phyloP scores from a whole-genome alignment of 2,113 vertebrate species.

The Vulpes vulpes region DNA sequence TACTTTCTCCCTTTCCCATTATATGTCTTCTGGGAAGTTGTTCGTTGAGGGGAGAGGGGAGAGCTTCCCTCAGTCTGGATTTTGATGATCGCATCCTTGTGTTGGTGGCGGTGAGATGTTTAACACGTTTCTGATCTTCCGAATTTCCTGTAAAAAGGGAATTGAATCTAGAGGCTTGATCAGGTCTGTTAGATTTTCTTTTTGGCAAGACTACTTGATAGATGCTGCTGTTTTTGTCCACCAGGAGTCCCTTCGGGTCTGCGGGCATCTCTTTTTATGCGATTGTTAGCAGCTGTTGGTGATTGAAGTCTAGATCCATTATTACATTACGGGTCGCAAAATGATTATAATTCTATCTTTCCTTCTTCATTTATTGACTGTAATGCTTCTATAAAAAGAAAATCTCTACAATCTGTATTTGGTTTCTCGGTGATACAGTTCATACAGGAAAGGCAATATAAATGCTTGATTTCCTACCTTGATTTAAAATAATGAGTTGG shows the following conservation, averaged over 20 bases:
- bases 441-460: background rate
- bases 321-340: background rate
- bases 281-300: background rate
- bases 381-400: background rate
- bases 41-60: background rate
- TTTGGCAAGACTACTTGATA: background rate
- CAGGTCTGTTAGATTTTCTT: background rate
- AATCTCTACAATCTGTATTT: background rate
- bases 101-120: background rate
- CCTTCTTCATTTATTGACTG: background rate
- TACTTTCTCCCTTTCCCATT: background rate
- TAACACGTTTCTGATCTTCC: background rate
- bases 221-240: constrained; percentile 1
- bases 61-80: background rate
- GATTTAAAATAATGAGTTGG: constrained; percentile 16
- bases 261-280: background rate
- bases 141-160: background rate
- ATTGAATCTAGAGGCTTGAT: background rate
- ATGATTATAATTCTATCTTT: background rate
- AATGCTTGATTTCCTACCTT: constrained; percentile 22
- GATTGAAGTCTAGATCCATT: background rate
- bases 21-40: background rate
- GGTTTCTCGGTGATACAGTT: background rate
- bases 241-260: background rate
- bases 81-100: background rate